phyloP scores from a whole-genome alignment of 2,888 invertebrate species.

The Poecilus cupreus region DNA sequence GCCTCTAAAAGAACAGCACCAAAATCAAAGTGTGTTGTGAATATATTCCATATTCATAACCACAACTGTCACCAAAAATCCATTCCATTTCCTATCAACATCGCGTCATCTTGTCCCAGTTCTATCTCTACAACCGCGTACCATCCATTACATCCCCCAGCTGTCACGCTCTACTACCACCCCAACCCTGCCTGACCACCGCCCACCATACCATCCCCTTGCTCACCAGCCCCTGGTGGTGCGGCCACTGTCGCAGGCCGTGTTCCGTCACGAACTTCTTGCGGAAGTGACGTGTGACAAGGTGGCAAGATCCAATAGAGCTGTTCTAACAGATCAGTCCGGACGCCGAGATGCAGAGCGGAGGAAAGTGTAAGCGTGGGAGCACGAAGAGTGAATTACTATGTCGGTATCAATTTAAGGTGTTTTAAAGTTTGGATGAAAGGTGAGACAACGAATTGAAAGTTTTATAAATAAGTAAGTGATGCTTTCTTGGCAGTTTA shows the following conservation, averaged over 20 bases:
- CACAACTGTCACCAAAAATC: no score
- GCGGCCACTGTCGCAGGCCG: background rate
- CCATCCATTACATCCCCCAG: background rate
- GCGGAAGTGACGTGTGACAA: slow-evolving; percentile 2
- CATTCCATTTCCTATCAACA: no score
- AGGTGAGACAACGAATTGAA: background rate
- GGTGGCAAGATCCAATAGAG: background rate
- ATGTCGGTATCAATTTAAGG: slow-evolving; percentile 7
- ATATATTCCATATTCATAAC: no score
- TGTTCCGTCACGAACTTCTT: background rate
- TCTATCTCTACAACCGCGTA: background rate
- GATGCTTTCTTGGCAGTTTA: background rate
- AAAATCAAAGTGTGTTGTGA: no score
- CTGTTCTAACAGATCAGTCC: background rate
- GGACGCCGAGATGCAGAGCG: background rate
- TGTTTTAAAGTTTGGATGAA: background rate
- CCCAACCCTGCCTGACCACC: background rate
- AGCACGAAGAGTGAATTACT: no score
- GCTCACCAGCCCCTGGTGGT: no score
- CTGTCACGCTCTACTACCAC: background rate
- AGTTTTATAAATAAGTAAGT: background rate
- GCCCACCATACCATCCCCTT: background rate
- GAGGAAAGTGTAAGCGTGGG: background rate
- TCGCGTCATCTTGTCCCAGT: no score
- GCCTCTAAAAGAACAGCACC: no score